Evolutionary conservation across 2,113 vertebrate species (phyloP), one percentile per base, ranked within the genome.

Genomic region (Nothoprocta pentlandii): DNA sequence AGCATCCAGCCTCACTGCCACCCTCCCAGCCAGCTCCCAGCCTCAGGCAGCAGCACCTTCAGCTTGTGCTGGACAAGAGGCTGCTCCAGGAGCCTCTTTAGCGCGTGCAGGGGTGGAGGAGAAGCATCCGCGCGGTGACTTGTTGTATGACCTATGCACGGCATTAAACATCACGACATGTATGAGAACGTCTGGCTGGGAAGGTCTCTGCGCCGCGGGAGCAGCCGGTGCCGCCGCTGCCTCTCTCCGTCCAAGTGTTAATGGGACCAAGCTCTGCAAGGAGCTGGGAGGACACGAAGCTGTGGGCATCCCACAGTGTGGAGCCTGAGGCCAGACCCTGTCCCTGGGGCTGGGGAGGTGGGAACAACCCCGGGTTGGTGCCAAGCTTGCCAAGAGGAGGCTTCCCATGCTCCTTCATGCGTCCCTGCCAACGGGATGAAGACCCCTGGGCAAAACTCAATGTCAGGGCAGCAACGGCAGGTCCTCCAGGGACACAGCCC

Each of bases 381-480:
- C 47, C 69, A 28, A 30, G 22, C 7, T 32, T 0, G 0, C 11
- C 25, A 61, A 76, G 44, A 76, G 12, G 14, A 15, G 14, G 3
- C 15, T 76, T 61, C 66, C 54, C 5, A 2, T 10, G 10, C 22
- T 74, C 34, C 71, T 62, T 23, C 25, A 1, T 7, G 59, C 66
- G 11, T 56, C 54, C 36, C 20, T 2, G 32, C 34, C 5, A 49
- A 32, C 0, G 1, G 49, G 51, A 32, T 1, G 16, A 13, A 87
- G 39, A 71, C 6, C 39, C 11, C 25, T 9, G 4, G 10, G 26
- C 63, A 20, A 36, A 53, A 75, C 26, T 26, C 4, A 0, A 5
- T 47, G 47, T 20, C 47, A 11, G 5, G 49, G 12, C 28, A 56
- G 54, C 54, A 30, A 56, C 16, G 28, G 1, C 12, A 32, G 39